Evolutionary conservation across 1,140 invertebrate genomes (phyloP).

Genomic region (Contarinia nasturtii): DNA sequence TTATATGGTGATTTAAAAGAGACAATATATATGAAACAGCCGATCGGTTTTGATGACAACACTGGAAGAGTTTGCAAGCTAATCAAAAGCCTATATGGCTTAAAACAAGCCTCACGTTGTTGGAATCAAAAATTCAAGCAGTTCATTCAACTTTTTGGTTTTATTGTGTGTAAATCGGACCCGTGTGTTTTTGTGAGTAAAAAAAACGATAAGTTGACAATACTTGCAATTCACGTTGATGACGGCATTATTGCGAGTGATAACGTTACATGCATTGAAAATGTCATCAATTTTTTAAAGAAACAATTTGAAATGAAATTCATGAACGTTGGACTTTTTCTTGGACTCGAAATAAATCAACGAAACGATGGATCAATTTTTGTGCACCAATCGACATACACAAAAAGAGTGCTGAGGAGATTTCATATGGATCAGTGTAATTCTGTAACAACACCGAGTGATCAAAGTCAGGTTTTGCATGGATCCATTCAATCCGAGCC

Average conservation of each 20-base stretch:
- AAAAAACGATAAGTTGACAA: slow-evolving; percentile 10
- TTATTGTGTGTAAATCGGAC: slow-evolving; percentile 16
- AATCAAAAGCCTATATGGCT: slow-evolving; percentile 12
- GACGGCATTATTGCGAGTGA: slow-evolving; percentile 21
- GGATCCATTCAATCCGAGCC: no score
- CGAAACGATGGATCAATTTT: slow-evolving; percentile 8
- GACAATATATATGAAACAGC: slow-evolving; percentile 23
- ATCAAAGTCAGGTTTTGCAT: no score
- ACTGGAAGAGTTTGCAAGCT: slow-evolving; percentile 7
- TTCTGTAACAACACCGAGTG: slow-evolving; percentile 12
- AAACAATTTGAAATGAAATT: slow-evolving; percentile 12
- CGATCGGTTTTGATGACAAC: slow-evolving; percentile 9
- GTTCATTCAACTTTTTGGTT: slow-evolving; percentile 18
- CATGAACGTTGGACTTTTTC: slow-evolving; percentile 8
- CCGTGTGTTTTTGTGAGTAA: slow-evolving; percentile 18
- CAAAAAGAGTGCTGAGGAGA: slow-evolving; percentile 16
- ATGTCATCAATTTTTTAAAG: slow-evolving; percentile 10
- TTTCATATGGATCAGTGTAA: slow-evolving; percentile 14
- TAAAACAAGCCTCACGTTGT: slow-evolving; percentile 11
- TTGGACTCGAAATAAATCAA: slow-evolving; percentile 14
- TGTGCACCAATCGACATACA: slow-evolving; percentile 16
- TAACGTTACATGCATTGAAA: slow-evolving; percentile 6
- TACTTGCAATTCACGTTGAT: slow-evolving; percentile 27
- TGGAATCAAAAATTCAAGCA: slow-evolving; percentile 15
- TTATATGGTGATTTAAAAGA: slow-evolving; percentile 10